Percentiles rank a stretch among this genome's conserved stretches.
These are phyloP conservation scores for Rhynchomys soricoides DNA, from an alignment of 2,113 vertebrate species.

Conservation along the genomic window DNA sequence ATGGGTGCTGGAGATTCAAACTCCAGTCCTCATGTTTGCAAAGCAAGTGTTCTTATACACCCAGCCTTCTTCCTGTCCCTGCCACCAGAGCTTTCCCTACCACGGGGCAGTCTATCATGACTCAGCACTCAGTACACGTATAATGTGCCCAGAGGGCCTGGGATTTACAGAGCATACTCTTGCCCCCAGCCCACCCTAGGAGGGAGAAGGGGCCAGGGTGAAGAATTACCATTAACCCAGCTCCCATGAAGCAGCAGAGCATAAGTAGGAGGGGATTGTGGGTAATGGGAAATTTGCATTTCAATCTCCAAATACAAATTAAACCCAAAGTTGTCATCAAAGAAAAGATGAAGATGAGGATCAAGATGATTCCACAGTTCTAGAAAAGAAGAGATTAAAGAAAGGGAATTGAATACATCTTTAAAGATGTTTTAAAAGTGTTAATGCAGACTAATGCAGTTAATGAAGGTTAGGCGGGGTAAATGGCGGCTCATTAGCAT, in stretches of 20 bases:
- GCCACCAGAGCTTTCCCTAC: neutral
- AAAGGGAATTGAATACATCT: slow-evolving; percentile 87
- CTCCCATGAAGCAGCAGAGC: neutral
- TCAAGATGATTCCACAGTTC: slow-evolving; percentile 89
- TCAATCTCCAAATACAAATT: slow-evolving; percentile 90
- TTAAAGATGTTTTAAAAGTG: slow-evolving; percentile 92
- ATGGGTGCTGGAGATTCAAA: neutral
- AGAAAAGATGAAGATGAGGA: slow-evolving; percentile 86
- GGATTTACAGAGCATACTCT: neutral
- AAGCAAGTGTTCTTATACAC: neutral
- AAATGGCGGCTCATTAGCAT: slow-evolving; percentile 87
- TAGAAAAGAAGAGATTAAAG: slow-evolving; percentile 91
- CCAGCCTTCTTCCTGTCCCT: neutral
- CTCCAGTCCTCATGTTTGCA: neutral
- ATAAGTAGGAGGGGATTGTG: slow-evolving; percentile 21
- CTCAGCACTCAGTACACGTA: neutral
- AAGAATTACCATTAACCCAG: neutral
- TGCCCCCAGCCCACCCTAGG: no score
- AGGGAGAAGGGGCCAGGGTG: neutral
- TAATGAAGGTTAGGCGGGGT: slow-evolving; percentile 85
- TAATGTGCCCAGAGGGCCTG: neutral
- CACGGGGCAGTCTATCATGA: neutral
- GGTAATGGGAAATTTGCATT: slow-evolving; percentile 89
- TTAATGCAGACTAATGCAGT: slow-evolving; percentile 88
- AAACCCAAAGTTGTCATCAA: slow-evolving; percentile 88